phyloP scores from a whole-genome alignment of 2,888 invertebrate genomes.

The Melanostoma mellinum region DNA sequence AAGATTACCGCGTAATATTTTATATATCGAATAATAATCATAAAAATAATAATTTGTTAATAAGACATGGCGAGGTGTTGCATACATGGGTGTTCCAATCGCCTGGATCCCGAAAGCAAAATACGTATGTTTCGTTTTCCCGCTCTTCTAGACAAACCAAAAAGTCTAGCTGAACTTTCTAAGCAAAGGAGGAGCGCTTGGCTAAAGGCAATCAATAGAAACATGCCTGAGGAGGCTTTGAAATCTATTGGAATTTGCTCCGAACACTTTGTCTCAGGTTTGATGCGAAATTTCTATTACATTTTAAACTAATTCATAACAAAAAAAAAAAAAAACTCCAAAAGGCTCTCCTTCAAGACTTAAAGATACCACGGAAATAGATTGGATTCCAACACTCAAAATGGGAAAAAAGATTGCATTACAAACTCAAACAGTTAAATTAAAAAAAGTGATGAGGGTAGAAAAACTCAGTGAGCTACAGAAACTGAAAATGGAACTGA shows the following conservation, averaged over 20 bases:
- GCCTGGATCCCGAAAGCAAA: constrained; percentile 12
- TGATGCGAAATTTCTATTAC: not conserved
- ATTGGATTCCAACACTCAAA: constrained; percentile 37
- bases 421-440: constrained; percentile 12
- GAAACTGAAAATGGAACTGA: constrained; percentile 27
- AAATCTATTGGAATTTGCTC: constrained; percentile 39
- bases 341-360: constrained; percentile 33
- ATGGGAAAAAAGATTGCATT: constrained; percentile 42
- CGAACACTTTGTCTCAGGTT: constrained; percentile 31
- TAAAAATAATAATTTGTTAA: constrained; percentile 19
- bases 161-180: constrained; percentile 33
- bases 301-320: too few relatives aligned
- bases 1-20: constrained; percentile 52
- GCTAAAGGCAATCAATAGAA: constrained; percentile 29
- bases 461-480: constrained; percentile 35
- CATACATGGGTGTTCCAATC: constrained; percentile 25
- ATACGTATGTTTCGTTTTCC: constrained; percentile 36
- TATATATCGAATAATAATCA: not conserved
- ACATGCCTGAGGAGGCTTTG: constrained; percentile 4
- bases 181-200: constrained; percentile 21
- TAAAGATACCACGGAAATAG: constrained; percentile 25
- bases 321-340: too few relatives aligned
- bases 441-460: constrained; percentile 2
- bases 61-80: constrained; percentile 29
- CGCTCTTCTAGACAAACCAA: constrained; percentile 32